A percentile compares a stretch with the other conserved stretches of the same genome.
These are phyloP conservation scores for Dynastes tityus DNA, from an alignment of 2,888 invertebrate genomes.

Conservation along the genomic window DNA sequence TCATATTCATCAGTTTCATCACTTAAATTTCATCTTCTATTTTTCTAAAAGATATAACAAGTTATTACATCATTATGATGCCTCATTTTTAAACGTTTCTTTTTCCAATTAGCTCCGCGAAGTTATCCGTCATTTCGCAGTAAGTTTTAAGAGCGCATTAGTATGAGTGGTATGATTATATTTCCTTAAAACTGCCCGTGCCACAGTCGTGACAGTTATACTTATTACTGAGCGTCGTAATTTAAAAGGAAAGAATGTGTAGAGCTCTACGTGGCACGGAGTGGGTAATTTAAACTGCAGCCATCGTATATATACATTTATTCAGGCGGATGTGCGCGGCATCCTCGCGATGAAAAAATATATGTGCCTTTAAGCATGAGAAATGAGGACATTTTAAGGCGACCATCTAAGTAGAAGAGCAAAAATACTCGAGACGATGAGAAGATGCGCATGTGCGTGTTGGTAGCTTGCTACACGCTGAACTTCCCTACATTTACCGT, in stretches of 20 bases:
- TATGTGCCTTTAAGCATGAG: conserved; percentile 1
- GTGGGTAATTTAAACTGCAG: conserved; percentile 17
- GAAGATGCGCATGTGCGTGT: too few relatives aligned
- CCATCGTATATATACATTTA: conserved; percentile 11
- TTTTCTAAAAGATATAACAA: background rate
- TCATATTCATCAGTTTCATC: too few relatives aligned
- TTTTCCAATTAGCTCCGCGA: background rate
- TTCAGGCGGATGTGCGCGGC: background rate
- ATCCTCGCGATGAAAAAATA: background rate
- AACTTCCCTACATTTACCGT: too few relatives aligned
- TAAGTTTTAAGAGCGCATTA: conserved; percentile 3
- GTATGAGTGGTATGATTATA: background rate
- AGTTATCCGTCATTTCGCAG: conserved; percentile 7
- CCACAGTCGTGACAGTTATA: background rate
- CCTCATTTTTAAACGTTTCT: background rate
- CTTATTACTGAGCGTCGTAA: conserved; percentile 1
- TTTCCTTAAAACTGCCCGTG: conserved; percentile 3
- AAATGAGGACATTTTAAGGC: background rate
- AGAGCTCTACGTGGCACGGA: background rate
- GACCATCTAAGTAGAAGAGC: too few relatives aligned
- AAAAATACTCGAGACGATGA: too few relatives aligned
- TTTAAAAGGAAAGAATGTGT: conserved; percentile 1
- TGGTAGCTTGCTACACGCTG: too few relatives aligned
- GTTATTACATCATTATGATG: background rate
- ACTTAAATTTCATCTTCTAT: too few relatives aligned